These are phyloP conservation scores for Lathamus discolor DNA, from an alignment of 2,113 vertebrate genomes.

Conservation along the genomic window DNA sequence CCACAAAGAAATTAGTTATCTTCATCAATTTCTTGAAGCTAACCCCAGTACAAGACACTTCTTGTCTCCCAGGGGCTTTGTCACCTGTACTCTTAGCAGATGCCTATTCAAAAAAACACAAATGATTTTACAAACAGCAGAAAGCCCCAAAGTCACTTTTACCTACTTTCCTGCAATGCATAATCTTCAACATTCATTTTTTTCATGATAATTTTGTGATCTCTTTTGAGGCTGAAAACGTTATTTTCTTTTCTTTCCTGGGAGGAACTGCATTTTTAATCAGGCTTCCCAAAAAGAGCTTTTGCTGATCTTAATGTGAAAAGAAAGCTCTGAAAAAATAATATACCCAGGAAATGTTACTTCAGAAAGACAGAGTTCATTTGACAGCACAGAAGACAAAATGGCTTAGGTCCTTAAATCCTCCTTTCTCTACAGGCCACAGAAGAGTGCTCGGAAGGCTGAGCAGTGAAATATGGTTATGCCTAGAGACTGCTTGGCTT, in stretches of 20 bases:
- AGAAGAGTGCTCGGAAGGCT: background rate
- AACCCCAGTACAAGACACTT: background rate
- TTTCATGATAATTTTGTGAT: slow-evolving; percentile 18
- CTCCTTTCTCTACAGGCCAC: background rate
- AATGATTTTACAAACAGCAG: background rate
- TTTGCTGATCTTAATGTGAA: slow-evolving; percentile 48
- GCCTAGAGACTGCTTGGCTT: slow-evolving; percentile 3
- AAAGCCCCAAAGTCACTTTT: slow-evolving; percentile 2
- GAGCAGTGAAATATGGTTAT: background rate
- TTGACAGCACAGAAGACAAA: slow-evolving; percentile 34
- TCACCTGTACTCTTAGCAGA: background rate
- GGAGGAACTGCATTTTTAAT: slow-evolving; percentile 58
- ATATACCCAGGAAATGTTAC: slow-evolving; percentile 37
- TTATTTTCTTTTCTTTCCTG: slow-evolving; percentile 43
- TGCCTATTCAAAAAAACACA: background rate
- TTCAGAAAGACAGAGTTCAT: slow-evolving; percentile 41
- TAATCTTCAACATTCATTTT: slow-evolving; percentile 22
- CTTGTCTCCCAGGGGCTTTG: background rate
- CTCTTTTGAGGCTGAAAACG: slow-evolving; percentile 27
- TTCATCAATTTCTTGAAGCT: background rate
- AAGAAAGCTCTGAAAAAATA: slow-evolving; percentile 22
- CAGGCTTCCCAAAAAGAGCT: slow-evolving; percentile 42
- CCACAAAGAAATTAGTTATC: background rate
- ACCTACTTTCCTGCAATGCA: background rate
- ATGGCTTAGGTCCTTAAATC: slow-evolving; percentile 11